Percentiles rank a stretch among this genome's conserved stretches.
phyloP scores from a whole-genome alignment of 1,140 invertebrate species.

The Drosophila novamexicana region DNA sequence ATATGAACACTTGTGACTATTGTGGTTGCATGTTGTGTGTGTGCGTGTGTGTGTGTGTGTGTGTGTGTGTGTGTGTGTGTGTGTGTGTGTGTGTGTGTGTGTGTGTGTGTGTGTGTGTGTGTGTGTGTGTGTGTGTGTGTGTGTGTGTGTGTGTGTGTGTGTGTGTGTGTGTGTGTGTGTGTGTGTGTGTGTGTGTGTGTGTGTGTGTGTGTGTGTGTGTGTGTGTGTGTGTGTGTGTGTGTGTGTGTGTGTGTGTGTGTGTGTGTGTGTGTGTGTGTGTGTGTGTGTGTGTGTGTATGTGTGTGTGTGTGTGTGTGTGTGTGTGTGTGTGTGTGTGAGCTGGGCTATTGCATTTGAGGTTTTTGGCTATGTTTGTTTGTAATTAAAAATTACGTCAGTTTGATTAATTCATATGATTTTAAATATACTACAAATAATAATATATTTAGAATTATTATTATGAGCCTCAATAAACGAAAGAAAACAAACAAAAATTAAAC shows the following conservation, averaged over 20 bases:
- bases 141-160: conserved; percentile 7
- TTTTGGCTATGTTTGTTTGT: conserved; percentile 53
- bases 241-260: conserved; percentile 29
- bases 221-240: conserved; percentile 7
- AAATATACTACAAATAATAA: conserved; percentile 55
- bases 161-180: conserved; percentile 29
- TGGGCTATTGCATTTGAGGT: conserved; percentile 69
- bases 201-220: conserved; percentile 29
- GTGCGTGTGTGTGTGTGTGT: conserved; percentile 8
- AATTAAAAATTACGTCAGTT: conserved; percentile 55
- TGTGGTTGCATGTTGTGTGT: conserved; percentile 56
- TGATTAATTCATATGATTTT: conserved; percentile 41
- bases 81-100: conserved; percentile 25
- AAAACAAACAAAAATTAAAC: conserved; percentile 56
- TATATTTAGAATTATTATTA: conserved; percentile 22
- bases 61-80: conserved; percentile 20
- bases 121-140: conserved; percentile 28
- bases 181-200: conserved; percentile 7
- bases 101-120: conserved; percentile 25
- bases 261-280: conserved; percentile 7
- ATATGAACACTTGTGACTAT: conserved; percentile 81
- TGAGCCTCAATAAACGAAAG: conserved; percentile 72
- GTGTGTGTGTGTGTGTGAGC: conserved; percentile 30
- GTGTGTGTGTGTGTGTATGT: too few species aligned
- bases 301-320: conserved; percentile 8